Evolutionary conservation across 2,888 invertebrate genomes (phyloP).

Genomic region (Aelia acuminata): DNA sequence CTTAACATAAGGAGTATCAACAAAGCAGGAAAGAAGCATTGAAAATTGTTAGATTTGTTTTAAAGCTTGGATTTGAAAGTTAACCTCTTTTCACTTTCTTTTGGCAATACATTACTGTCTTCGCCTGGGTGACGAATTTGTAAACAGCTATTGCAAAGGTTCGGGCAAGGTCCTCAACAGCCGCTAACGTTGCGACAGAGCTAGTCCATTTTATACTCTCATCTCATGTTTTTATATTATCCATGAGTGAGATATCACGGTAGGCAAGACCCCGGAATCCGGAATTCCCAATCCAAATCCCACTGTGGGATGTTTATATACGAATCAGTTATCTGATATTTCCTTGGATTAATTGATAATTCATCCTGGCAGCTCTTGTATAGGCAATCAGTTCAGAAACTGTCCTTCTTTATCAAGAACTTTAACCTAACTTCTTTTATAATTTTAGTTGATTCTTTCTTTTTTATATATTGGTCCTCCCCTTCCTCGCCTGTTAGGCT

Average conservation of each 20-base stretch:
- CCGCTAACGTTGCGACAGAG: background rate
- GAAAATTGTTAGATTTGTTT: background rate
- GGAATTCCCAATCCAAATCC: no score
- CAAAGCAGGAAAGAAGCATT: background rate
- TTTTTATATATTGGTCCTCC: no score
- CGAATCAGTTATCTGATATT: no score
- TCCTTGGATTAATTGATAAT: no score
- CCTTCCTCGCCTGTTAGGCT: no score
- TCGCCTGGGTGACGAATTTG: background rate
- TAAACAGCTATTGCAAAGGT: constrained; percentile 9
- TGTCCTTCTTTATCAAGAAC: no score
- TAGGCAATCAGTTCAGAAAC: no score
- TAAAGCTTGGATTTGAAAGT: background rate
- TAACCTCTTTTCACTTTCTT: background rate
- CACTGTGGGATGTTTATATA: no score
- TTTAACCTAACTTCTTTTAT: background rate
- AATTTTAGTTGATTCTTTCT: no score
- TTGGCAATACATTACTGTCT: background rate
- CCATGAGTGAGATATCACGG: background rate
- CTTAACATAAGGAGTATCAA: background rate
- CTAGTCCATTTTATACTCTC: background rate
- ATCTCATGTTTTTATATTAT: background rate
- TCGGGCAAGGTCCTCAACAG: background rate
- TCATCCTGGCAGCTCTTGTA: no score
- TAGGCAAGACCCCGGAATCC: background rate